phyloP scores from a whole-genome alignment of 2,797 vertebrate genomes.

The Diplodus sargus region DNA sequence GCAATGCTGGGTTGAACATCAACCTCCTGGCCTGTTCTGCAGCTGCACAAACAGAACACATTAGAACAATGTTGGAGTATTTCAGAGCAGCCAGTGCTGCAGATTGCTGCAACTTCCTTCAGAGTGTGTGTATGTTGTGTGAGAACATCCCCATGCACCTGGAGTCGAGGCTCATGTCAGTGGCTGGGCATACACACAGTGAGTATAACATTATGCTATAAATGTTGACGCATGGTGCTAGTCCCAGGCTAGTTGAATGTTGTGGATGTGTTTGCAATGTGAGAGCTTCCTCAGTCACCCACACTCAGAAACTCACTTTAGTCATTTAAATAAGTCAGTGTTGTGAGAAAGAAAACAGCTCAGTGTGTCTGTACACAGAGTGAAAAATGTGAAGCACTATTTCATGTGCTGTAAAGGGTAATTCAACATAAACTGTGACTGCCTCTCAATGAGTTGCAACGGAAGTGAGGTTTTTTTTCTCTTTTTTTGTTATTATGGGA shows the following conservation, averaged over 20 bases:
- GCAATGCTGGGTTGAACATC: background rate
- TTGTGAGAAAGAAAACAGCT: no score
- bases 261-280: background rate
- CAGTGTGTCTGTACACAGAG: background rate
- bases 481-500: background rate
- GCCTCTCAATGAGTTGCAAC: background rate
- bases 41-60: background rate
- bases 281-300: background rate
- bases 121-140: slow-evolving; percentile 83
- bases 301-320: background rate
- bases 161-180: slow-evolving; percentile 87
- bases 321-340: background rate
- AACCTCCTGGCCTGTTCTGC: background rate
- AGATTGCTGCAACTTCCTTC: slow-evolving; percentile 83
- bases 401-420: background rate
- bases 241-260: background rate
- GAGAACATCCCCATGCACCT: slow-evolving; percentile 86
- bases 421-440: background rate
- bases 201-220: slow-evolving; percentile 35
- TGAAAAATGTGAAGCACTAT: background rate
- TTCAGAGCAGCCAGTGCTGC: slow-evolving; percentile 61
- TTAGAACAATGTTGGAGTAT: slow-evolving; percentile 74
- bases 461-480: background rate
- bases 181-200: slow-evolving; percentile 71
- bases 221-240: background rate